Base-by-base conservation (phyloP, 1,140 invertebrate species). In the Hycleus phaleratus region DNA sequence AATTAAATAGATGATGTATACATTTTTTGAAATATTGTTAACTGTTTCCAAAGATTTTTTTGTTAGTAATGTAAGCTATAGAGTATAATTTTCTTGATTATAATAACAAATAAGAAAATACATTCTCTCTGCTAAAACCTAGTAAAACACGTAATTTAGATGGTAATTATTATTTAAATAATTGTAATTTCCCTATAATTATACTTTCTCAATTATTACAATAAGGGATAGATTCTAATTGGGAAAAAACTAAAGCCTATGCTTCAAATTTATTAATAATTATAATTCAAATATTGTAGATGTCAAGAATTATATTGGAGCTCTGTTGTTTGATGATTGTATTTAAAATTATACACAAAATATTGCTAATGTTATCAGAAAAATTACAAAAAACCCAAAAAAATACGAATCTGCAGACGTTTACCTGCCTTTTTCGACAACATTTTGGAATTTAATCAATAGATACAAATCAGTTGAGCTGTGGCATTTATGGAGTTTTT, bases 41-140 rank as follows among this genome's bases (percentile, higher is more conserved):
- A 66, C 68, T 72, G 66, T 72, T 70, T 72, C 71, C 71, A 72
- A 72, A 72, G 71, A 72, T 70, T 70, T 71, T 68, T 65, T 10
- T 68, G 18, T 70, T 67, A 69, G 64, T 67, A 59, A 63, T 67
- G 42, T 62, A 67, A 71, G 65, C 59, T 69, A 18, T 18, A 68
- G 32, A 7, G 32, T 32, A 32, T 32, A 32, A 32, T 5, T 32
- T 32, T 5, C 4, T 18, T 18, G 18, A 39, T 39, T 42, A 7
- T 68, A 68, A 64, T 63, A 67, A 66, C 66, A 64, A 64, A 58
- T 63, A 44, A 45, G 26, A 18, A 18, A 5, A 45, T 38, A 40
- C 38, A 56, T 46, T 24, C 46, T 18, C 18, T 46, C 26, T 47
- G 38, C 40, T 38, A 56, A 47, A 46, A 32, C 12, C 47, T 60